Evolutionary conservation across 2,888 invertebrate species (phyloP).

Genomic region (Hirtodrosophila histrioides): DNA sequence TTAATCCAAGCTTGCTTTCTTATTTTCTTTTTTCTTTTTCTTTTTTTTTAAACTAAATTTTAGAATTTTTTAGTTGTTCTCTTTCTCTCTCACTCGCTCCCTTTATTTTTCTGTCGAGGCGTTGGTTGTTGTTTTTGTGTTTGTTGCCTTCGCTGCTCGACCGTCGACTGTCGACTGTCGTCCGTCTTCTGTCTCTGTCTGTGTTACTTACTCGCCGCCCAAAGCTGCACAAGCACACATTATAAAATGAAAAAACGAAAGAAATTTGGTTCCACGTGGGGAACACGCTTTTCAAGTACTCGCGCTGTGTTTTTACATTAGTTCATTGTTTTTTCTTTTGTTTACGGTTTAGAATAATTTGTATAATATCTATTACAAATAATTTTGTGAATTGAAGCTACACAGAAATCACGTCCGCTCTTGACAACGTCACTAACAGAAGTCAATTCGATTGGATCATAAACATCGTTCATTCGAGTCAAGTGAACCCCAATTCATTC

Average conservation of each 20-base stretch:
- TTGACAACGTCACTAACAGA: slow-evolving; percentile 47
- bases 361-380: slow-evolving; percentile 58
- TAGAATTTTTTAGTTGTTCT: slow-evolving; percentile 17
- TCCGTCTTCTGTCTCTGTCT: slow-evolving; percentile 27
- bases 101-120: slow-evolving; percentile 43
- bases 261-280: slow-evolving; percentile 67
- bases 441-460: neutral
- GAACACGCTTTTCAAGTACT: slow-evolving; percentile 58
- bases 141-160: slow-evolving; percentile 36
- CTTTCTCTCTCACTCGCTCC: slow-evolving; percentile 1
- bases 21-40: slow-evolving; percentile 25
- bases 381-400: slow-evolving; percentile 68
- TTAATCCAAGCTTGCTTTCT: slow-evolving; percentile 56
- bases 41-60: slow-evolving; percentile 18
- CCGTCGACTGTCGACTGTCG: slow-evolving; percentile 33
- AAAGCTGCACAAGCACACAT: slow-evolving; percentile 63
- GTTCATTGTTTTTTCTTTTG: slow-evolving; percentile 61
- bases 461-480: too few species aligned
- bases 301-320: slow-evolving; percentile 62
- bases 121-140: slow-evolving; percentile 65
- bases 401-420: slow-evolving; percentile 61
- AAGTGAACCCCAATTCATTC: too few species aligned
- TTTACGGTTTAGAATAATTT: slow-evolving; percentile 44
- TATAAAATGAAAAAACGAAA: slow-evolving; percentile 70
- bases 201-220: slow-evolving; percentile 60